Base-by-base conservation (phyloP, 1,140 invertebrate genomes). In the Coelopa frigida region DNA sequence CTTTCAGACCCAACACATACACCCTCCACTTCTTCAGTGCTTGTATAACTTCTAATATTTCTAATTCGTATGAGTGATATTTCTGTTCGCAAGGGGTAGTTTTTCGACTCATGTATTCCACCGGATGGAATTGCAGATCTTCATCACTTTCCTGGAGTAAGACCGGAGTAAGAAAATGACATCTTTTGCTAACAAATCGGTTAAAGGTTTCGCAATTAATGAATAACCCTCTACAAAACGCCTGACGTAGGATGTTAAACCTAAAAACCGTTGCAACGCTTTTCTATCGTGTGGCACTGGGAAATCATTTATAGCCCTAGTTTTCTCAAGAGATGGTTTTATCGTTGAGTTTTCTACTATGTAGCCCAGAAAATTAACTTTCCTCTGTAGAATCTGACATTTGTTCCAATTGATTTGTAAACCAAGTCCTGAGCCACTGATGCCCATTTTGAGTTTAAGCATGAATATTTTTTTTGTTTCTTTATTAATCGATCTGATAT, bases 1-100 rank as follows among this genome's bases (percentile, higher is more conserved):
- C 68, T 24, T 60, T 40, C 5, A 46, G 67, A 23, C 66, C 66
- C 27, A 68, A 53, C 14, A 77, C 51, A 55, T 72, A 77, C 18
- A 61, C 49, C 48, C 54, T 49, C 32, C 52, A 58, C 21, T 56
- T 56, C 32, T 49, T 55, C n/a, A 60, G 21, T 5, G 50, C 52
- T 21, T 52, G 36, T 17, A 61, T 38, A 7, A 61, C 39, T 3
- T 55, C 59, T 7, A 63, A 29, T 23, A 55, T 46, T 46, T 61
- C 59, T 8, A 61, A 37, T 38, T 61, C 56, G 44, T 59, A 57
- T 15, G 53, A 55, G 43, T 51, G 46, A 44, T 56, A 63, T 35
- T 55, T 64, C 31, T 50, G 36, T 43, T 65, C 57, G 4, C 47
- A 40, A 8, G 45, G 26, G 2, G 48, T 56, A 17, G 69, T 72